Conservation (phyloP, 2,888 invertebrate species). For the Cerceris rybyensis region DNA sequence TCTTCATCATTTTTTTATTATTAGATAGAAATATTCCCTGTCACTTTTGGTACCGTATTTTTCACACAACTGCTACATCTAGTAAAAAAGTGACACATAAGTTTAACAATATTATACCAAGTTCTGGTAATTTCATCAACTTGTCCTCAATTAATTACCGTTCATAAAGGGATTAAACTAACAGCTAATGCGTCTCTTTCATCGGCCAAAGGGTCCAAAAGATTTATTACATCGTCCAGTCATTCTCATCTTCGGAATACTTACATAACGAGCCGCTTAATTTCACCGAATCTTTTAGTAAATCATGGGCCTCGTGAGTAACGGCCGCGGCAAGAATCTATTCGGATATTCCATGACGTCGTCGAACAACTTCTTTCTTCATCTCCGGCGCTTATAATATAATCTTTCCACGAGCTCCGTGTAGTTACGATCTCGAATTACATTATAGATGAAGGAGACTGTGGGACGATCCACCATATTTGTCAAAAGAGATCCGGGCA, state of each 20-base stretch:
- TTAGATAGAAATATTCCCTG: background rate
- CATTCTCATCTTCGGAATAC: slow-evolving; percentile 4
- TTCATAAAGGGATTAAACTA: slow-evolving; percentile 1
- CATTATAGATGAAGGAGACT: slow-evolving; percentile 64
- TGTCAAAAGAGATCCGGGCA: slow-evolving; percentile 61
- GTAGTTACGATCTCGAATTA: slow-evolving; percentile 69
- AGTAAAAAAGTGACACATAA: too few relatives aligned
- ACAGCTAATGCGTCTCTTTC: background rate
- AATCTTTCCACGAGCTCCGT: slow-evolving; percentile 58
- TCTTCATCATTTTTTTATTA: background rate
- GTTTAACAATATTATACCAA: background rate
- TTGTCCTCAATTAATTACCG: background rate
- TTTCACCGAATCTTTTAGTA: slow-evolving; percentile 53
- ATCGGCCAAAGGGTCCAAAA: background rate
- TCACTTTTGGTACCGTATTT: too few relatives aligned
- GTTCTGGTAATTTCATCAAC: background rate
- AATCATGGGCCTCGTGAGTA: slow-evolving; percentile 61
- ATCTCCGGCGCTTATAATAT: slow-evolving; percentile 43
- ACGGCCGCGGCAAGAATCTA: slow-evolving; percentile 40
- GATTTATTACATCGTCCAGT: slow-evolving; percentile 7
- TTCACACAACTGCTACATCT: too few relatives aligned
- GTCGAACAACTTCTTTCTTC: slow-evolving; percentile 24
- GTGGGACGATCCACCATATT: slow-evolving; percentile 64
- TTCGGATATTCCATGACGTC: slow-evolving; percentile 39
- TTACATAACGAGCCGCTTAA: slow-evolving; percentile 51